Evolutionary conservation across 2,797 vertebrate genomes (phyloP).

Genomic region (Thalassophryne amazonica): DNA sequence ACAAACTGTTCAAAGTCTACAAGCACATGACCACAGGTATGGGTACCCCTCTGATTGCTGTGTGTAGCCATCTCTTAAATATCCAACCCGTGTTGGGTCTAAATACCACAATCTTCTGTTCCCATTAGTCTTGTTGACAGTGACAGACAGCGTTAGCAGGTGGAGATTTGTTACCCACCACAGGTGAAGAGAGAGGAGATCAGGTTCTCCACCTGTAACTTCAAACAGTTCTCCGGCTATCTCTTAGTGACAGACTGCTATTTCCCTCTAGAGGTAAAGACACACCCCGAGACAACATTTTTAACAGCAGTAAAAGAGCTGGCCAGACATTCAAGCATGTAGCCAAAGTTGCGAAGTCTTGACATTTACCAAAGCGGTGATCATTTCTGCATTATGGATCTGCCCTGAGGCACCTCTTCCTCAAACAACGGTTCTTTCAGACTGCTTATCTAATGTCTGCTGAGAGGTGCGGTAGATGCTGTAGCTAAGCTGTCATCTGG

Average conservation of each 20-base stretch:
- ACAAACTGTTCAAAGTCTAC: too few relatives aligned
- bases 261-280: constrained; percentile 40
- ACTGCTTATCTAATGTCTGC: constrained; percentile 74
- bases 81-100: neutral
- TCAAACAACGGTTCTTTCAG: constrained; percentile 44
- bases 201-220: constrained; percentile 59
- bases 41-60: neutral
- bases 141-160: constrained; percentile 39
- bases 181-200: constrained; percentile 48
- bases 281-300: constrained; percentile 38
- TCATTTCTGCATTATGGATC: constrained; percentile 57
- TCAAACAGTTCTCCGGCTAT: constrained; percentile 52
- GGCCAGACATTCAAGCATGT: constrained; percentile 29
- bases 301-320: constrained; percentile 28
- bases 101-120: neutral
- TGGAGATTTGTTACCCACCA: constrained; percentile 43
- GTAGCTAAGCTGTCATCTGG: constrained; percentile 62
- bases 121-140: constrained; percentile 33
- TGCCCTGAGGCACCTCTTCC: constrained; percentile 35
- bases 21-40: constrained; percentile 8
- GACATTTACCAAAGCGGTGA: constrained; percentile 33
- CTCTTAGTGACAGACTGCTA: constrained; percentile 29
- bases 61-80: neutral
- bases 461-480: constrained; percentile 36
- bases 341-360: constrained; percentile 26